Base-by-base conservation (phyloP, 2,113 vertebrate species). In the Labeo rohita region DNA sequence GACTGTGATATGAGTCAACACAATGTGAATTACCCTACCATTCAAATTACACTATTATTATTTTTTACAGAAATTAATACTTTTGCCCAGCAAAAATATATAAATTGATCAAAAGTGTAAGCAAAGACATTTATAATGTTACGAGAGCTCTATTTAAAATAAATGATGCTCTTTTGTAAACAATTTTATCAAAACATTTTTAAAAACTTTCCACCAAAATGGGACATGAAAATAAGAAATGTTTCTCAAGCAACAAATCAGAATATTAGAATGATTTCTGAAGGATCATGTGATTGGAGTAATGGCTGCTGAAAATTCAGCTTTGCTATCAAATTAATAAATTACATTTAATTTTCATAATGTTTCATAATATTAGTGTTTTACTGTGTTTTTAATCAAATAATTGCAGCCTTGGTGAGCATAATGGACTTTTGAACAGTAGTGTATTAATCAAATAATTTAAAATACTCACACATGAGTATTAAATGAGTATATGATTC, bases 81-180 rank as follows among this genome's bases (percentile, higher is more conserved):
- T 72, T 43, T 21, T 45, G 18, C 18, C 8, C 34, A 70, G 7
- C 6, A 3, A 70, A 34, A 7, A 70, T 9, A 16, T 8, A 72
- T 10, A 2, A 43, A 72, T 5, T 70, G 34, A 70, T 72, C 68
- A 66, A 66, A 66, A 34, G 23, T 34, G 28, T 15, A 6, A 65
- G 63, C 63, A 34, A 34, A 65, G 11, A 65, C 63, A 65, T 65
- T 65, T 65, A 65, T 63, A 63, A 63, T 34, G 63, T 65, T 65
- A 65, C 23, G 13, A 65, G 28, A 28, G 4, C 21, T n/a, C 56
- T 8, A 59, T 21, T 59, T 59, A 7, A 59, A 59, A 63, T 34
- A 66, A 66, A 34, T 34, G 28, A 28, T 66, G 12, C 28, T 65
- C 11, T 65, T 56, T 39, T 39, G 3, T 1, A 28, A 39, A 39